Conservation (phyloP, 2,797 vertebrate species). For the Spinus olivaceus region DNA sequence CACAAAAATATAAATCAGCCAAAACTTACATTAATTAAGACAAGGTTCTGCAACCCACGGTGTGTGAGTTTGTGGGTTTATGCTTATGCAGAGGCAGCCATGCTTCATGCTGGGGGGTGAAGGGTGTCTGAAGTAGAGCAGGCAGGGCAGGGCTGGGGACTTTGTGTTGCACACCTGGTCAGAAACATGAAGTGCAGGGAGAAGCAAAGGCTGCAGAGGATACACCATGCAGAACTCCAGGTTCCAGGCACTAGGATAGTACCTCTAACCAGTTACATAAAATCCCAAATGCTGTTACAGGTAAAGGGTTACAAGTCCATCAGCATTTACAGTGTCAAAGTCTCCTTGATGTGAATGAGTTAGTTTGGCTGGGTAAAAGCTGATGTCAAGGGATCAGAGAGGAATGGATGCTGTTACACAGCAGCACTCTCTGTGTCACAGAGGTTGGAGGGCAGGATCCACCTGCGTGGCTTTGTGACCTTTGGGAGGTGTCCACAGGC, state of each 20-base stretch:
- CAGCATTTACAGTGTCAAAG: not conserved
- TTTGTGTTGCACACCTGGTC: accelerated
- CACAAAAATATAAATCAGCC: not conserved
- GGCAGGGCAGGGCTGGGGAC: not conserved
- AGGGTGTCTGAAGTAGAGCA: not conserved
- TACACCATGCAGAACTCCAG: not conserved
- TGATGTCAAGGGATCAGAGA: not conserved
- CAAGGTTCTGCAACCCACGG: accelerated
- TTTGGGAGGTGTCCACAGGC: not conserved
- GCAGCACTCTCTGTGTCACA: not conserved
- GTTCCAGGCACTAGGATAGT: not conserved
- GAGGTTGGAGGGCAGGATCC: not conserved
- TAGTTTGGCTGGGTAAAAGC: not conserved
- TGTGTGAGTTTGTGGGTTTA: not conserved
- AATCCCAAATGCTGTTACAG: not conserved
- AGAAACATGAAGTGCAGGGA: not conserved
- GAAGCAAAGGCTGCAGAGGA: not conserved
- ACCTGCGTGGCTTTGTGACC: not conserved
- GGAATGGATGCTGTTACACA: accelerated
- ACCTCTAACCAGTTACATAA: accelerated
- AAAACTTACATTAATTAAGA: not conserved
- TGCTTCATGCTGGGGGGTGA: accelerated
- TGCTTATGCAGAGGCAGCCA: not conserved
- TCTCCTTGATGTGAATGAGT: not conserved
- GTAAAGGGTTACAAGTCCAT: not conserved